Percentiles rank a stretch among this genome's conserved stretches.
These are phyloP conservation scores for Ormyrus nitidulus DNA, from an alignment of 2,888 invertebrate species.

Conservation along the genomic window DNA sequence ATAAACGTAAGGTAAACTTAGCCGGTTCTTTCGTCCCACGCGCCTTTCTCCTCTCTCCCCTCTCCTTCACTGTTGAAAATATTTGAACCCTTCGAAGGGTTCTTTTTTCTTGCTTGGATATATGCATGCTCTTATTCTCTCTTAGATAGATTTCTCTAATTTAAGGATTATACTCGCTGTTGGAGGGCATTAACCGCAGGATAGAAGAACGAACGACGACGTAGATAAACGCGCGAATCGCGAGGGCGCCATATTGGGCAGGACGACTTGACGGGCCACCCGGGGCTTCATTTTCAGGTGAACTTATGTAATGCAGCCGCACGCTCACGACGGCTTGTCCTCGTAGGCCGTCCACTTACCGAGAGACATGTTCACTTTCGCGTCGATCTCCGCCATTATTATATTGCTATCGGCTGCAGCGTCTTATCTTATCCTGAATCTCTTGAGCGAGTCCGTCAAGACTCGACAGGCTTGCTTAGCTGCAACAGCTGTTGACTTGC, in stretches of 20 bases:
- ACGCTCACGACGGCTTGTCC: slow-evolving; percentile 65
- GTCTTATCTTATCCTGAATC: background rate
- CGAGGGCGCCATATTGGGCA: background rate
- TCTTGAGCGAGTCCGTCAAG: background rate
- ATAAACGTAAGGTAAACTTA: background rate
- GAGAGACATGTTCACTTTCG: slow-evolving; percentile 75
- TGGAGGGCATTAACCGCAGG: slow-evolving; percentile 49
- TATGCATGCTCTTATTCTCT: too few relatives aligned
- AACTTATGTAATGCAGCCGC: slow-evolving; percentile 62
- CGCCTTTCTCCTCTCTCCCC: too few relatives aligned
- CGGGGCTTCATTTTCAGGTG: too few relatives aligned
- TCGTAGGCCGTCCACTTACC: slow-evolving; percentile 71
- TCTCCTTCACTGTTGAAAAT: too few relatives aligned
- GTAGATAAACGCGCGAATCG: background rate
- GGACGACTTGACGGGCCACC: background rate
- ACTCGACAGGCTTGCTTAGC: too few relatives aligned
- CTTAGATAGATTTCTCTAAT: too few relatives aligned
- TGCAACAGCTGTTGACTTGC: too few relatives aligned
- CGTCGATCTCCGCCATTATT: slow-evolving; percentile 73
- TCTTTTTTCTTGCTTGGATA: too few relatives aligned
- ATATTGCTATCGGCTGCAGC: background rate
- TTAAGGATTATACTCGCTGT: slow-evolving; percentile 53
- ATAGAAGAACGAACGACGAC: background rate
- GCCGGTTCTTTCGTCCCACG: background rate
- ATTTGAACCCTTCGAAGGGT: too few relatives aligned